Base-by-base conservation (phyloP, 2,797 vertebrate species). In the Tiaroga cobitis region DNA sequence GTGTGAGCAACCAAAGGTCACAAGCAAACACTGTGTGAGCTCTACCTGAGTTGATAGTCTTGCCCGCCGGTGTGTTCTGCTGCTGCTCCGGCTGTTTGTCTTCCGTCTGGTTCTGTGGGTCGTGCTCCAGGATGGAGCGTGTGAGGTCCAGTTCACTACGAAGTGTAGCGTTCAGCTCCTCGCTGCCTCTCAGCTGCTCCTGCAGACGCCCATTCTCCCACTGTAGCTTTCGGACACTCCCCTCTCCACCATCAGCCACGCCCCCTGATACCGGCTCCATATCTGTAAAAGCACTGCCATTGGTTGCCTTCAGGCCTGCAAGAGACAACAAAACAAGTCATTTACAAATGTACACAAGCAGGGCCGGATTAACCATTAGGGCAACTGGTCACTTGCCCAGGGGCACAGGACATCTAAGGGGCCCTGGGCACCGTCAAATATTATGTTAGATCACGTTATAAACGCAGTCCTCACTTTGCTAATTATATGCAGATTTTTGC, bases 111-210 rank as follows among this genome's bases (percentile, higher is more conserved):
- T 21, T 67, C n/a, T 79, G 70, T 51, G 82, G 65, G 15, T 8
- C 29, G 56, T 86, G 79, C 5, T 87, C 74, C 32, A 95, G 93
- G 61, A 96, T 91, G 4, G 95, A 95, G 39, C 92, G 91, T 26
- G 95, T 94, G 83, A 96, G 94, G 86, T 96, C 92, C 69, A 96
- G 92, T 83, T 96, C 95, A 43, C 90, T 93, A 75, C 92, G 93
- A 83, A 96, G 92, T 29, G 90, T 95, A 67, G 88, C 37, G 54
- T 94, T 96, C 16, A 96, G 92, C 79, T 95, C 93, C 86, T 95
- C 88, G 19, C 92, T 95, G 92, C 87, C 89, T 84, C 88, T 95
- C 87, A 96, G 93, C 91, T 94, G 93, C 68, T 95, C 93, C 84
- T 92, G 93, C 37, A 96, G 91, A 15, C 90, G 90, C 3, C 86